Base-by-base conservation (phyloP, 2,888 invertebrate genomes). In the Lymantria dispar region DNA sequence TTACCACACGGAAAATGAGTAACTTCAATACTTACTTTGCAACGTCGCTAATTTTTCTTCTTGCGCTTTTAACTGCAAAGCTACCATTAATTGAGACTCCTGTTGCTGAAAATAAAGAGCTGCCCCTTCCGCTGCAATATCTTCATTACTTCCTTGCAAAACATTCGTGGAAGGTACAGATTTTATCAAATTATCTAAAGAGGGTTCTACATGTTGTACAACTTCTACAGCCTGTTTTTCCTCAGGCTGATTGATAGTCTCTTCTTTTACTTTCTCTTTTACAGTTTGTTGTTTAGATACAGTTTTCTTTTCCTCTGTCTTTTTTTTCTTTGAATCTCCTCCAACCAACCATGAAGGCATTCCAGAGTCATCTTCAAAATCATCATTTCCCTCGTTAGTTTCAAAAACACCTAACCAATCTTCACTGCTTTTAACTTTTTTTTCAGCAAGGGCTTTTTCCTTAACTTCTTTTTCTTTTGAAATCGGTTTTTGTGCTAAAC, bases 31-130 rank as follows among this genome's bases (percentile, higher is more conserved):
- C 80, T 91, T 84, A 83, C 90, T 64, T 66, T 93, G 93, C 76
- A 94, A 89, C 22, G 92, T 89, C 7, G 88, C 86, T 36, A 94
- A 78, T 70, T 88, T 92, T 62, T 94, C 93, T 68, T 94, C 94
- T 62, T 94, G 94, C 39, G 93, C 94, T 70, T 93, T 93, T 48
- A 94, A 74, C 60, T 94, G 94, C 58, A 94, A 73, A 8, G 94
- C 93, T 41, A 94, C 90, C 84, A 93, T 82, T 43, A 94, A 63
- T 63, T 94, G 93, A 0, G 93, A 91, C 73, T 94, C 94, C 68
- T 94, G 94, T 62, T 94, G 93, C 58, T 94, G 93, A 53, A 94
- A 76, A 50, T 92, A 92, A 30, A 93, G 72, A 8, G 92, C 80
- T 0, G 93, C 89, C 39, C 92, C 92, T 72, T 93, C 93, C 30